Base-by-base conservation (phyloP, 2,888 invertebrate species). In the Bruchidius siliquastri region DNA sequence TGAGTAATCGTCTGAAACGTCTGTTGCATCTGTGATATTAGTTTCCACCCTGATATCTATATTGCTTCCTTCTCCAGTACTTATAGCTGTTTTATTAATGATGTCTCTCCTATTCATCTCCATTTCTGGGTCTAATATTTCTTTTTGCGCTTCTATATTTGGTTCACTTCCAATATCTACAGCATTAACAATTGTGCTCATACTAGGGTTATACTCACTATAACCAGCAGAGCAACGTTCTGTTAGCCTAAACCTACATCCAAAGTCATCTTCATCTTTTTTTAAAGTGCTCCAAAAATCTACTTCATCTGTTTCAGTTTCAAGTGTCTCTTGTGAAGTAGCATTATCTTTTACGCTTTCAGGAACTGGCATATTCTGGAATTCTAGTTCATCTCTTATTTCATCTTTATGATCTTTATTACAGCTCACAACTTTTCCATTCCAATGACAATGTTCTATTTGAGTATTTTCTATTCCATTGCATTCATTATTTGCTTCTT, bases 161-260 rank as follows among this genome's bases (percentile, higher is more conserved):
- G 13, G 21, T 30, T 73, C 73, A 32, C n/a, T 67, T 22, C 71
- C 70, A 22, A 72, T 69, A 30, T 72, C 67, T 68, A 49, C 21
- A 68, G 21, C 66, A 68, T 74, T 73, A 72, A 74, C 71, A 70
- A 71, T 72, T 22, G 73, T 68, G 77, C 83, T 83, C 81, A 79
- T 79, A 79, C 82, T 81, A 72, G 74, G 81, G 80, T 84, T 86
- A 79, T 83, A 84, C 81, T 82, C 75, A 32, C 80, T 84, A 85
- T 85, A 85, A 82, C 81, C 80, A 82, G 83, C 75, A 78, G 85
- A 85, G 20, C 73, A 68, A 20, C 26, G 4, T 20, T 22, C 67
- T 67, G n/a, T 30, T 18, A n/a, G 21, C 49, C 21, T 21, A 8
- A 68, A 32, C 20, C 69, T 70, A 20, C 69, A 70, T 0, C 21